Conservation (phyloP, 1,140 invertebrate genomes). For the Scylla paramamosain region DNA sequence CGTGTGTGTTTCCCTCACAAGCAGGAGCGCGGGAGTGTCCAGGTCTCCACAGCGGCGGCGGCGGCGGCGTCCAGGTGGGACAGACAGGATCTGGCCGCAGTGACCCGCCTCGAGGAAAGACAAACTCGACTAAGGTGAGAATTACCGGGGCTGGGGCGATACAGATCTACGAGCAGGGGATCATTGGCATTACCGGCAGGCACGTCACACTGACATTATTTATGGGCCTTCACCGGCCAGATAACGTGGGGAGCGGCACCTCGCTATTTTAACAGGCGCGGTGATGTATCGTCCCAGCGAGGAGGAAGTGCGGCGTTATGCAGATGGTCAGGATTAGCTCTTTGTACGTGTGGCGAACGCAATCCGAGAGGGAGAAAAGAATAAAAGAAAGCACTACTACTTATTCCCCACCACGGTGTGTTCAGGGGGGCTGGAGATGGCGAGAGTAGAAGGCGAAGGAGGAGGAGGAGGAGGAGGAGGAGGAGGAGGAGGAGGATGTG, state of each 20-base stretch:
- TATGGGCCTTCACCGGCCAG: slow-evolving; percentile 58
- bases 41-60: no score
- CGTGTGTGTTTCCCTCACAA: no score
- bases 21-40: no score
- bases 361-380: background rate
- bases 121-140: slow-evolving; percentile 68
- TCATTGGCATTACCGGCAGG: slow-evolving; percentile 63
- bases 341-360: slow-evolving; percentile 47
- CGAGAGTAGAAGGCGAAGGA: background rate
- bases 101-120: slow-evolving; percentile 53
- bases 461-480: background rate
- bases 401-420: background rate
- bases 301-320: slow-evolving; percentile 49
- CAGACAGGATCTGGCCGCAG: background rate
- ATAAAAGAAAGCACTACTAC: background rate
- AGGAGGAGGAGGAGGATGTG: background rate
- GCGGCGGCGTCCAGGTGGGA: background rate
- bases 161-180: slow-evolving; percentile 60
- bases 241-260: slow-evolving; percentile 53
- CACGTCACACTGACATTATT: slow-evolving; percentile 72
- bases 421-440: no score
- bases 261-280: slow-evolving; percentile 51
- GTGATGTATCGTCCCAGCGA: slow-evolving; percentile 55
- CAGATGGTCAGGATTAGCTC: slow-evolving; percentile 49
- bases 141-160: slow-evolving; percentile 64